phyloP scores from a whole-genome alignment of 2,888 invertebrate species.

The Tuberolachnus salignus region DNA sequence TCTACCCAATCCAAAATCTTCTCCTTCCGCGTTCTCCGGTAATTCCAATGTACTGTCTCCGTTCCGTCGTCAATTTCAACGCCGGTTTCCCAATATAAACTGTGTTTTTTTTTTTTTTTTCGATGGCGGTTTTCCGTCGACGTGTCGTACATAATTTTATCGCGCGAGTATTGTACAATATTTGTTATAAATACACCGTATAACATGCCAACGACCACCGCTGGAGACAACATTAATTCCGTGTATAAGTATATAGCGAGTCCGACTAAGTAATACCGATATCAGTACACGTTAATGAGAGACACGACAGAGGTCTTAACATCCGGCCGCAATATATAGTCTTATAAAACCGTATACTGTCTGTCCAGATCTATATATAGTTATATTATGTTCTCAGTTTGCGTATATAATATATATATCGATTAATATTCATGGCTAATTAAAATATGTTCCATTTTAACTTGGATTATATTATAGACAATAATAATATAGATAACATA shows the following conservation, averaged over 20 bases:
- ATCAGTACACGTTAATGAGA: constrained; percentile 6
- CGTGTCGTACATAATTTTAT: no score
- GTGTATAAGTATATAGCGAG: constrained; percentile 13
- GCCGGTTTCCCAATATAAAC: no score
- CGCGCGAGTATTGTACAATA: no score
- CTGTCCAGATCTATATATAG: constrained; percentile 34
- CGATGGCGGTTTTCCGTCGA: neutral
- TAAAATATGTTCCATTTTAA: constrained; percentile 12
- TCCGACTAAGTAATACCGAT: neutral
- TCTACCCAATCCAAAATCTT: no score
- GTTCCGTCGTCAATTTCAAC: no score
- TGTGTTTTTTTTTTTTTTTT: neutral
- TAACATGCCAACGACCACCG: constrained; percentile 47
- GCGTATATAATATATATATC: no score
- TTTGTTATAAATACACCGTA: no score
- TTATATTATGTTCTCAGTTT: neutral
- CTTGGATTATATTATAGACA: neutral
- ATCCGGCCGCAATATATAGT: constrained; percentile 36
- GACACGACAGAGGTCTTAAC: constrained; percentile 50
- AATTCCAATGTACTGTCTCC: no score
- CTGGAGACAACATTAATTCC: constrained; percentile 47
- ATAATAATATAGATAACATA: no score
- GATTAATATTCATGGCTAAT: constrained; percentile 40
- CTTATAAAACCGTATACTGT: constrained; percentile 25
- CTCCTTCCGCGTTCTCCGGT: no score